A percentile compares a stretch with the other conserved stretches of the same genome.
Conservation (phyloP, 1,140 invertebrate species). For the Lordiphosa mommai region DNA sequence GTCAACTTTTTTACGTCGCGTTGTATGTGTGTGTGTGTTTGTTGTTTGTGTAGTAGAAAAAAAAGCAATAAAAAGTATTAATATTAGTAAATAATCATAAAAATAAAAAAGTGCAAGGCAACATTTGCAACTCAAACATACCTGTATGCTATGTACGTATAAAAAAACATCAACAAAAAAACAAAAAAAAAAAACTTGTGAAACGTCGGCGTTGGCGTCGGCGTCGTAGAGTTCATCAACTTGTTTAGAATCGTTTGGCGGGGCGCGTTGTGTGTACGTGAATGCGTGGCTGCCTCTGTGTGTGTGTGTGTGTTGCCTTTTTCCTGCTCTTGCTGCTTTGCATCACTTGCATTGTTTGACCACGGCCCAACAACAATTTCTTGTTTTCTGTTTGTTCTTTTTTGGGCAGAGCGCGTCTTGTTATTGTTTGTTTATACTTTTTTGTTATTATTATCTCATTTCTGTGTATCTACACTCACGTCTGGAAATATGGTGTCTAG, state of each 20-base stretch:
- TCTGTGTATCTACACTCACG: slow-evolving; percentile 37
- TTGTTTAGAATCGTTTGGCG: slow-evolving; percentile 62
- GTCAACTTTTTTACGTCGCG: slow-evolving; percentile 13
- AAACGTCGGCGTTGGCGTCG: slow-evolving; percentile 33
- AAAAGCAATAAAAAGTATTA: slow-evolving; percentile 72
- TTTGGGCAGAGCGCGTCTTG: slow-evolving; percentile 46
- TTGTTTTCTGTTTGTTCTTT: slow-evolving; percentile 50
- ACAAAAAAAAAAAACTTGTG: slow-evolving; percentile 7
- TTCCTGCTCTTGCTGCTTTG: slow-evolving; percentile 55
- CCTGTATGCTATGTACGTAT: slow-evolving; percentile 37
- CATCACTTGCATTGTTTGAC: slow-evolving; percentile 65
- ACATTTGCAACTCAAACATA: slow-evolving; percentile 25
- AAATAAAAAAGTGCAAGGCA: slow-evolving; percentile 54
- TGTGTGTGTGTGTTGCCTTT: slow-evolving; percentile 41
- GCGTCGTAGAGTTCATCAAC: slow-evolving; percentile 72
- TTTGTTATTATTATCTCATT: slow-evolving; percentile 76
- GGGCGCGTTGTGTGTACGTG: slow-evolving; percentile 54
- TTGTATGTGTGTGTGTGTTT: slow-evolving; percentile 43
- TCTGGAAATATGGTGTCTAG: not conserved
- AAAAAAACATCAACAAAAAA: slow-evolving; percentile 7
- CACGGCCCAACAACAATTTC: slow-evolving; percentile 41
- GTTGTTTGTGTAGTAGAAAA: slow-evolving; percentile 32
- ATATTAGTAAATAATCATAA: slow-evolving; percentile 54
- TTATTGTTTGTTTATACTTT: slow-evolving; percentile 56
- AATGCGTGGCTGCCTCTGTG: slow-evolving; percentile 52